A percentile compares a stretch with the other conserved stretches of the same genome.
phyloP scores from a whole-genome alignment of 2,888 invertebrate species.

The Laspeyria flexula region DNA sequence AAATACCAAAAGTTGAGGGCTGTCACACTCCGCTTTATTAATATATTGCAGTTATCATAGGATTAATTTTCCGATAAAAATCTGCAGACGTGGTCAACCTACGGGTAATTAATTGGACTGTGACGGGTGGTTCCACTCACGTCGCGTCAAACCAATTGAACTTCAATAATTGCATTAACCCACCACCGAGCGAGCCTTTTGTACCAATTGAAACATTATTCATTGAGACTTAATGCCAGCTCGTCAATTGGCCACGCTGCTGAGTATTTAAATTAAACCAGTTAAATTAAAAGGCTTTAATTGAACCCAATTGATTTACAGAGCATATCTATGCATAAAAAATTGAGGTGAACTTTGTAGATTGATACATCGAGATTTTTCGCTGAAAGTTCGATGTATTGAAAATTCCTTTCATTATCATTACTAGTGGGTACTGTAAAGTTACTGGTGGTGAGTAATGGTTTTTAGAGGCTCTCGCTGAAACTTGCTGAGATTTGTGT shows the following conservation, averaged over 20 bases:
- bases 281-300: constrained; percentile 6
- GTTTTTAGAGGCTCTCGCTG: too few species aligned
- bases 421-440: too few species aligned
- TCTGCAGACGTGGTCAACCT: constrained; percentile 15
- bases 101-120: constrained; percentile 51
- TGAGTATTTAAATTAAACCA: constrained; percentile 35
- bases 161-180: constrained; percentile 66
- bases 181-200: constrained; percentile 47
- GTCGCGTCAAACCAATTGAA: constrained; percentile 55
- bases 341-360: neutral
- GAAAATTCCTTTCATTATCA: too few species aligned
- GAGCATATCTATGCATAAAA: constrained; percentile 1
- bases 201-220: constrained; percentile 50
- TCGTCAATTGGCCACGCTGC: constrained; percentile 28
- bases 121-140: constrained; percentile 43
- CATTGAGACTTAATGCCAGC: constrained; percentile 20
- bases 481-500: too few species aligned
- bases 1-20: too few species aligned
- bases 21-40: too few species aligned
- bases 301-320: constrained; percentile 8
- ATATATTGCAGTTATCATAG: too few species aligned
- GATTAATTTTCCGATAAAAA: too few species aligned
- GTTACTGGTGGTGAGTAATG: too few species aligned
- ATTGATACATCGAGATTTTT: too few species aligned
- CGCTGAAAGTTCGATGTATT: too few species aligned